Conservation (phyloP, 2,888 invertebrate genomes). For the Protodeltote pygarga region DNA sequence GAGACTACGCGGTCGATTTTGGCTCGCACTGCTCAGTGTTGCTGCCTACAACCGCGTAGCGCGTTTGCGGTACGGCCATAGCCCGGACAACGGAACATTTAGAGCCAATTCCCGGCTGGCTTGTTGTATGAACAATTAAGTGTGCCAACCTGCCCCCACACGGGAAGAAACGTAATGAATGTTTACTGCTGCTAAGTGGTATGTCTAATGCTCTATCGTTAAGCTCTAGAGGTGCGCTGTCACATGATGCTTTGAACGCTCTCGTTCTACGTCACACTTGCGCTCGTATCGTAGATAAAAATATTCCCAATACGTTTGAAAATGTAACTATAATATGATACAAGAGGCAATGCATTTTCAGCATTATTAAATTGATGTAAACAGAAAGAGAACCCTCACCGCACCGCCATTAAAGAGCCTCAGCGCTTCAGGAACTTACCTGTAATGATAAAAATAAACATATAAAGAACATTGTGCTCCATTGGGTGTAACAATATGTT, state of each 20-base stretch:
- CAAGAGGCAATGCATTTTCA: slow-evolving; percentile 20
- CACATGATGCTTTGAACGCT: slow-evolving; percentile 7
- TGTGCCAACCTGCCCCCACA: slow-evolving; percentile 75
- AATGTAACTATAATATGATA: slow-evolving; percentile 25
- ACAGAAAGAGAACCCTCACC: slow-evolving; percentile 75
- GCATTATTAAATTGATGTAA: slow-evolving; percentile 40
- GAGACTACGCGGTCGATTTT: slow-evolving; percentile 70
- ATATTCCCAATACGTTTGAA: slow-evolving; percentile 36
- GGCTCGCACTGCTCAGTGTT: slow-evolving; percentile 54
- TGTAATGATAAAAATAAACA: slow-evolving; percentile 83
- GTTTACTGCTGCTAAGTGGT: slow-evolving; percentile 75
- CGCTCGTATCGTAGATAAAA: slow-evolving; percentile 40
- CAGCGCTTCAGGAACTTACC: slow-evolving; percentile 76
- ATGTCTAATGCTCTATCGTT: slow-evolving; percentile 53
- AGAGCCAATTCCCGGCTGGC: slow-evolving; percentile 83
- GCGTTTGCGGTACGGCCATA: slow-evolving; percentile 76
- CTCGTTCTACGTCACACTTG: slow-evolving; percentile 16
- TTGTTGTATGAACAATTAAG: slow-evolving; percentile 86
- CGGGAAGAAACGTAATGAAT: slow-evolving; percentile 80
- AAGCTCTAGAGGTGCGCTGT: slow-evolving; percentile 40
- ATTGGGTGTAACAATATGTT: slow-evolving; percentile 82
- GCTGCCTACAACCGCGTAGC: slow-evolving; percentile 62
- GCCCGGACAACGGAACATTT: slow-evolving; percentile 80
- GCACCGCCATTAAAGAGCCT: slow-evolving; percentile 71
- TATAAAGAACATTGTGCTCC: slow-evolving; percentile 78